Percentiles rank a stretch among this genome's conserved stretches.
phyloP scores from a whole-genome alignment of 2,113 vertebrate genomes.

The Epinephelus lanceolatus region DNA sequence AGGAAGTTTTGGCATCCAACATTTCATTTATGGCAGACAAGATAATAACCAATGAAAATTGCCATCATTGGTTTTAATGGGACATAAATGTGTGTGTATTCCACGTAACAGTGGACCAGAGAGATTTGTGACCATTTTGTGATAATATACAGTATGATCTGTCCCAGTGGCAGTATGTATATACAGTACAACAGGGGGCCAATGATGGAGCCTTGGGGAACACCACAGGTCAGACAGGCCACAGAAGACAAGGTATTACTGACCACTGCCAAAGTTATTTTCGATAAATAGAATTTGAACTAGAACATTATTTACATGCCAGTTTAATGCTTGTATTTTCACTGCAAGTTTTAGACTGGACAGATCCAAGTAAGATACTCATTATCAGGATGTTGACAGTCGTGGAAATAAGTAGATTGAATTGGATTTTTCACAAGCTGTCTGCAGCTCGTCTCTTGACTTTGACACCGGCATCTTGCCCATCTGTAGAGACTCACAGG shows the following conservation, averaged over 20 bases:
- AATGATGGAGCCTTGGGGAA: not conserved
- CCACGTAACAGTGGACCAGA: not conserved
- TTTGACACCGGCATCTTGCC: constrained; percentile 98
- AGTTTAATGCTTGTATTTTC: no score
- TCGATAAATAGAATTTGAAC: no score
- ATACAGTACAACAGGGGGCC: not conserved
- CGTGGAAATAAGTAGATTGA: no score
- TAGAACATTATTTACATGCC: no score
- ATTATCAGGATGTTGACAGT: no score
- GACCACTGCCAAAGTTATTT: no score
- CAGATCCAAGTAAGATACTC: no score
- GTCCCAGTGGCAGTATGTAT: not conserved
- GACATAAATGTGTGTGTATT: not conserved
- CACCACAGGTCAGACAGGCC: not conserved
- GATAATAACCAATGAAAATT: not conserved
- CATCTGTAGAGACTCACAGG: constrained; percentile 97
- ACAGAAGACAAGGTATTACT: not conserved
- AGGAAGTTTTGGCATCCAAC: not conserved
- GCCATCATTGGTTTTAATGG: not conserved
- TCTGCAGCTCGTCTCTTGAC: constrained; percentile 62
- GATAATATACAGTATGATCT: not conserved
- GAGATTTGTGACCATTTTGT: no score
- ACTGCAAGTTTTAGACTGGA: no score
- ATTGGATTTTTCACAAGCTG: no score
- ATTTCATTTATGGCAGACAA: not conserved